Percentiles rank a stretch among this genome's conserved stretches.
Evolutionary conservation across 2,797 vertebrate genomes (phyloP).

Genomic region (Antrozous pallidus): DNA sequence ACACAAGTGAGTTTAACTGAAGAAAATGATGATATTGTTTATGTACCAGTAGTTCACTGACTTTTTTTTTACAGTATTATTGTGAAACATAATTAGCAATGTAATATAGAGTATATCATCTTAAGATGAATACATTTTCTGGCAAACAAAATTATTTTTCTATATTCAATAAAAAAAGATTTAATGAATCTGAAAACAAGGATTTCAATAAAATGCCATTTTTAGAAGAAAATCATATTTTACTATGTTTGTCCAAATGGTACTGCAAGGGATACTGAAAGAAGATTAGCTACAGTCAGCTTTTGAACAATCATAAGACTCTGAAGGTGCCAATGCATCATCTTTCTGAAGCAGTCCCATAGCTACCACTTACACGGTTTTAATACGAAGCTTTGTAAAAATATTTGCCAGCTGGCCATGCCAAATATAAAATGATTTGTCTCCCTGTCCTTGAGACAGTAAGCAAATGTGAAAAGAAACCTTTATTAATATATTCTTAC

Average conservation of each 20-base stretch:
- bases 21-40: neutral
- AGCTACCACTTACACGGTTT: neutral
- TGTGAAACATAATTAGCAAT: neutral
- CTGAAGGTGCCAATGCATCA: neutral
- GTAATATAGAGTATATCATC: neutral
- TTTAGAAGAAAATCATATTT: conserved; percentile 35
- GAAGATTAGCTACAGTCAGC: neutral
- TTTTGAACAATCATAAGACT: neutral
- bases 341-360: neutral
- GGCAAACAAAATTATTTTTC: neutral
- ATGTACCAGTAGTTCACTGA: neutral
- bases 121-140: neutral
- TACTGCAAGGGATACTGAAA: neutral
- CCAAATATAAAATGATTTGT: conserved; percentile 7
- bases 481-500: neutral
- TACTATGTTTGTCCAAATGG: neutral
- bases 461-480: neutral
- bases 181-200: neutral
- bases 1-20: neutral
- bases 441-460: neutral
- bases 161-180: neutral
- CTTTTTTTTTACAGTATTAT: neutral
- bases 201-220: neutral
- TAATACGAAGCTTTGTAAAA: conserved; percentile 34
- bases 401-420: neutral